These are phyloP conservation scores for Galaxea fascicularis DNA, from an alignment of 92 coral and sea anemone species.

Conservation along the genomic window DNA sequence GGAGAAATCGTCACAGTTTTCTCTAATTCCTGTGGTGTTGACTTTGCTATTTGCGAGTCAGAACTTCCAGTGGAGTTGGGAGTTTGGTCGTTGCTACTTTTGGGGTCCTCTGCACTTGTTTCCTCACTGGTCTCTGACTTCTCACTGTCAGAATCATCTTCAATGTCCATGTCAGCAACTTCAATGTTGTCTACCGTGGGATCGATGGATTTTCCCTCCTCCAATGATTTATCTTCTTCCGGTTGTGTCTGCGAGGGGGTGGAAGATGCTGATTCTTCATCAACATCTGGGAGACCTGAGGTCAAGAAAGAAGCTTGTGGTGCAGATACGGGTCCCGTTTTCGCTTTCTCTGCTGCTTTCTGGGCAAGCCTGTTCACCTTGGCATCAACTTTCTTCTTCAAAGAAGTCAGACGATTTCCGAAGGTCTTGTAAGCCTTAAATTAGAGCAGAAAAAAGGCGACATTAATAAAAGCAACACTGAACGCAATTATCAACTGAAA, in stretches of 20 bases:
- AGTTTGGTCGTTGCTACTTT: constrained; percentile 43
- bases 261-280: constrained; percentile 73
- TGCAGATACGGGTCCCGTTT: constrained; percentile 93
- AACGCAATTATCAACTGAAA: neutral
- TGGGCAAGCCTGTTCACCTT: constrained; percentile 88
- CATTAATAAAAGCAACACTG: neutral
- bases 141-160: constrained; percentile 93
- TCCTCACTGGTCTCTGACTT: constrained; percentile 76
- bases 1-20: constrained; percentile 29
- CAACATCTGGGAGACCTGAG: constrained; percentile 90
- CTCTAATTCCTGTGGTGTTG: constrained; percentile 19
- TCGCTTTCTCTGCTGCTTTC: constrained; percentile 92
- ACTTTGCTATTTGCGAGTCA: constrained; percentile 16
- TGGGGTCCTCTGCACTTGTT: constrained; percentile 41
- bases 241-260: constrained; percentile 54
- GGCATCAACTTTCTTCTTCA: constrained; percentile 94
- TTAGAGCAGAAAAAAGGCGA: neutral
- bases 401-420: constrained; percentile 93
- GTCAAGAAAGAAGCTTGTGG: constrained; percentile 96
- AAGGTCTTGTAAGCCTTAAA: constrained; percentile 96
- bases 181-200: constrained; percentile 97
- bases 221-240: constrained; percentile 46
- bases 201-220: constrained; percentile 75
- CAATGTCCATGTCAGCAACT: constrained; percentile 98
- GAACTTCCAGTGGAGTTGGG: constrained; percentile 45